Percentiles rank a stretch among this genome's conserved stretches.
Evolutionary conservation across 2,888 invertebrate species (phyloP).

Genomic region (Netelia melanura): DNA sequence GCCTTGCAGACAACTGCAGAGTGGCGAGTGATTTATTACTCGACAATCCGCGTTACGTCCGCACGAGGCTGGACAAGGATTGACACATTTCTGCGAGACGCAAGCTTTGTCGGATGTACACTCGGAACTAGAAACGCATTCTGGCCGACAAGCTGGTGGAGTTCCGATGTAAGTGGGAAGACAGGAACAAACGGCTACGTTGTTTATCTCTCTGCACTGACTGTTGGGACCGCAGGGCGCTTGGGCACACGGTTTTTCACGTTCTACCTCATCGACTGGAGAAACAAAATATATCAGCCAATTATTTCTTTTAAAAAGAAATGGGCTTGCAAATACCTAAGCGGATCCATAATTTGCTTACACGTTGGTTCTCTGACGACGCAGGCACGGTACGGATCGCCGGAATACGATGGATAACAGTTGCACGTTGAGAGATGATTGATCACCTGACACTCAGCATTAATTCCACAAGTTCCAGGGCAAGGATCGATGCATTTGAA

Average conservation of each 20-base stretch:
- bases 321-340: not conserved
- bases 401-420: conserved; percentile 82
- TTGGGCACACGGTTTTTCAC: conserved; percentile 77
- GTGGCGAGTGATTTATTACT: conserved; percentile 87
- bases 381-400: conserved; percentile 88
- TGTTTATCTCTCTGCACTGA: conserved; percentile 82
- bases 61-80: conserved; percentile 88
- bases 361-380: conserved; percentile 22
- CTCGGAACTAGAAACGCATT: conserved; percentile 91
- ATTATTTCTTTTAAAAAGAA: conserved; percentile 3
- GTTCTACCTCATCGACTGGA: conserved; percentile 69
- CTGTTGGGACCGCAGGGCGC: conserved; percentile 89
- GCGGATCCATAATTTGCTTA: not conserved
- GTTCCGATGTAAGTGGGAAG: conserved; percentile 91
- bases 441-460: conserved; percentile 85
- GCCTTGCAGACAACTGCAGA: conserved; percentile 86
- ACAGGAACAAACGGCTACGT: conserved; percentile 90
- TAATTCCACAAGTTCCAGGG: conserved; percentile 92
- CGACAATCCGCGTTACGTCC: conserved; percentile 86
- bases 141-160: conserved; percentile 91
- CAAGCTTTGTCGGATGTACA: conserved; percentile 90
- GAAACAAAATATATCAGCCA: conserved; percentile 14
- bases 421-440: conserved; percentile 85
- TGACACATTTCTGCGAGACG: conserved; percentile 90
- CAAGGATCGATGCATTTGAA: conserved; percentile 93